Conservation (phyloP, 1,140 invertebrate genomes). For the Papilio machaon region DNA sequence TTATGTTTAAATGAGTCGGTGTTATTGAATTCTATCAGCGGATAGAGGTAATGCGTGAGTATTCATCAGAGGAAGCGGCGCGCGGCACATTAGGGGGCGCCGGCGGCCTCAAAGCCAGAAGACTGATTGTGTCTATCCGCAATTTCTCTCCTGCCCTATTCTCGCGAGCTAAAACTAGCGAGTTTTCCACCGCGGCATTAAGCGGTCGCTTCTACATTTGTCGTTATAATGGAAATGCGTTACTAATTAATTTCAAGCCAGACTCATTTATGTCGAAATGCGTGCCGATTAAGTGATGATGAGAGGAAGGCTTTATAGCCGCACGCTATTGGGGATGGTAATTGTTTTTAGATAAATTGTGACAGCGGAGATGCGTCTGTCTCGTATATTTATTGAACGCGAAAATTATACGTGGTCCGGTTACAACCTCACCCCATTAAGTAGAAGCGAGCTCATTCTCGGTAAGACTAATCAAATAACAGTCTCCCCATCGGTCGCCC, state of each 20-base stretch:
- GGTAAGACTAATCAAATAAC: conserved; percentile 82
- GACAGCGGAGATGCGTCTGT: conserved; percentile 6
- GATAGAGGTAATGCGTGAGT: conserved; percentile 63
- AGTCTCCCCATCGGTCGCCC: conserved; percentile 72
- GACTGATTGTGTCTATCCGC: conserved; percentile 82
- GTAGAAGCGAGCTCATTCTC: conserved; percentile 80
- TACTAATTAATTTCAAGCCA: conserved; percentile 82
- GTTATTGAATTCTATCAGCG: conserved; percentile 76
- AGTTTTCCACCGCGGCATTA: conserved; percentile 81
- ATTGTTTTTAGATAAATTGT: conserved; percentile 17
- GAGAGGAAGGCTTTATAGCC: conserved; percentile 64
- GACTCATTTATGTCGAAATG: conserved; percentile 81
- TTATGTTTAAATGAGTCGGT: conserved; percentile 70
- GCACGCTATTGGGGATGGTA: conserved; percentile 28
- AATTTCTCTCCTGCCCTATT: conserved; percentile 80
- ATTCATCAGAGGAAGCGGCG: conserved; percentile 78
- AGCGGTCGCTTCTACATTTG: conserved; percentile 81
- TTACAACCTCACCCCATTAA: conserved; percentile 81
- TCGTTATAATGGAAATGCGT: conserved; percentile 81
- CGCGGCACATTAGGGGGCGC: conserved; percentile 73
- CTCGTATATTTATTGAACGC: conserved; percentile 59
- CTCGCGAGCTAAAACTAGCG: conserved; percentile 81
- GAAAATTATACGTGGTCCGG: conserved; percentile 78
- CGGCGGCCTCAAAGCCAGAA: conserved; percentile 80
- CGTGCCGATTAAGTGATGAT: conserved; percentile 78